Percentiles rank a stretch among this genome's conserved stretches.
Conservation (phyloP, 2,888 invertebrate species). For the Tenthredo mesomela region DNA sequence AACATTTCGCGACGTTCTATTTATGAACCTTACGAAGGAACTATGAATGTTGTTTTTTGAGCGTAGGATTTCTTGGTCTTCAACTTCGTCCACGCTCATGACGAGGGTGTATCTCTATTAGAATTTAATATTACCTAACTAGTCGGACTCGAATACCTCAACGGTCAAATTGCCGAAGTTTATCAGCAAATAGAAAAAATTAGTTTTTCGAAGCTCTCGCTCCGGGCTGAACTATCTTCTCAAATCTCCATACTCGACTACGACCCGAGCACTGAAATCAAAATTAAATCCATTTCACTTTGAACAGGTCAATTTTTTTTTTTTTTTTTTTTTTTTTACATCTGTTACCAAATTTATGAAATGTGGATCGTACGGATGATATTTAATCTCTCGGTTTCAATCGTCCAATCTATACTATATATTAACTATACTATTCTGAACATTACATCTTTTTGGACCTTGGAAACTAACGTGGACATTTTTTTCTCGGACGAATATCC, state of each 20-base stretch:
- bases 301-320: not conserved
- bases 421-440: not conserved
- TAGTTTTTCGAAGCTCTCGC: conserved; percentile 14
- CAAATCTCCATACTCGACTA: conserved; percentile 50
- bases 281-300: conserved; percentile 52
- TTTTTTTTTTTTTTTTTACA: not conserved
- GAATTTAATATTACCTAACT: not conserved
- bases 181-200: not conserved
- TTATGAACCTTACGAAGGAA: conserved; percentile 82
- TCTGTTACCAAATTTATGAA: conserved; percentile 8
- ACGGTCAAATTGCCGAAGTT: not conserved
- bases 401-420: not conserved
- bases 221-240: conserved; percentile 41
- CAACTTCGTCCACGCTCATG: conserved; percentile 42
- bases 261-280: conserved; percentile 52
- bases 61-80: conserved; percentile 61
- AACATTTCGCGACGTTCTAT: conserved; percentile 80
- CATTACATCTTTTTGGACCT: not conserved
- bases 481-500: not conserved
- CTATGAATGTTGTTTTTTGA: conserved; percentile 67
- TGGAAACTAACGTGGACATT: not conserved
- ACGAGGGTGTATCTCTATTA: not conserved
- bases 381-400: not conserved
- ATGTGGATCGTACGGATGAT: not conserved
- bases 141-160: not conserved